Evolutionary conservation across 1,140 invertebrate species (phyloP), one percentile per base, ranked within the genome.

Genomic region (Holcopasites calliopsidis): DNA sequence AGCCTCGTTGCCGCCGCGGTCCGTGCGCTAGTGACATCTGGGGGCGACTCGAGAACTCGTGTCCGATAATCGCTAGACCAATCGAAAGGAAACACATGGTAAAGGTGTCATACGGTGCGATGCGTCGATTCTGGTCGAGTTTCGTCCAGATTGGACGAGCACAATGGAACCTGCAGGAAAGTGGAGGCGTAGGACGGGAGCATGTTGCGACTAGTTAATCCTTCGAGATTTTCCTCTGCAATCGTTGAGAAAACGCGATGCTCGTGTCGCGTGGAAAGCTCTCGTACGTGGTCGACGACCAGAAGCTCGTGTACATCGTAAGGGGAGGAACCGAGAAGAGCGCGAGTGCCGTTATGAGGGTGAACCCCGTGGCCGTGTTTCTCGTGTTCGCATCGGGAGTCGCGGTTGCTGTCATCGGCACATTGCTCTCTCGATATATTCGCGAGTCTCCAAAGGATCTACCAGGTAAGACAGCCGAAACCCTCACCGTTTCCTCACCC

Each of bases 361-460:
- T 58, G 11, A 88, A 80, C 38, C 78, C 77, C 50, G 4, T 88
- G 6, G 66, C 76, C n/a, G 58, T 89, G 10, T 77, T 84, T 42
- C 40, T 87, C 3, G 65, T 89, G 13, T 85, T 89, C 44, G 33
- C 83, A 1, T 85, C 79, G 13, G 87, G 88, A 38, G 77, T 89
- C 8, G 47, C 62, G 11, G 71, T 88, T 18, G 88, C 87, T 55
- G 79, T 88, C 42, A 79, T 87, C 44, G 77, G 77, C 0, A 83
- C 85, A 6, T 49, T 87, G 28, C 11, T 90, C 23, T 85, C 86
- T 4, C 79, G 82, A 35, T 89, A 90, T 7, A 66, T 90, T 10
- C 64, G 76, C 5, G 50, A 61, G 8, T 60, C 60, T 13, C 71
- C 61, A 7, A 58, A 33, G 23, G 49, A 85, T 49, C 76, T 70